phyloP scores from a whole-genome alignment of 1,140 invertebrate genomes.

The Eriocheir sinensis region DNA sequence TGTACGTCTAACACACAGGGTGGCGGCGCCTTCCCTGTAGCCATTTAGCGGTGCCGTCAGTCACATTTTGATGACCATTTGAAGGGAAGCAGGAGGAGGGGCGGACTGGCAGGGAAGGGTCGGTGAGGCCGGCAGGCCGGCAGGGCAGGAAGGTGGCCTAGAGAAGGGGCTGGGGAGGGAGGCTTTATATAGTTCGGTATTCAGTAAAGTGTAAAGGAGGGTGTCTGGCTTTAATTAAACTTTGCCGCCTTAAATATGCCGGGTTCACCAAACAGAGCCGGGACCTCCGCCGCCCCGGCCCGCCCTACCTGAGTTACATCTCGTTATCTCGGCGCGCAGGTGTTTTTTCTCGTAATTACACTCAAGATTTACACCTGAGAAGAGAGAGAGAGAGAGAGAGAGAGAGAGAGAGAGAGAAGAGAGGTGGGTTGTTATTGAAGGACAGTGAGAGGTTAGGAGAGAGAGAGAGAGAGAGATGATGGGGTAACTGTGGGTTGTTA shows the following conservation, averaged over 20 bases:
- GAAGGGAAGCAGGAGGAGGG: not conserved
- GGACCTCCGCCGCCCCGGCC: not conserved
- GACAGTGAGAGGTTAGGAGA: too few relatives aligned
- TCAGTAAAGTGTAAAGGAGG: not conserved
- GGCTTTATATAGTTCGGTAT: not conserved
- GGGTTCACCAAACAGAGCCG: not conserved
- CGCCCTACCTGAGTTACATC: not conserved
- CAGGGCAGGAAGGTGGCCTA: not conserved
- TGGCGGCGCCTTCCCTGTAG: too few relatives aligned
- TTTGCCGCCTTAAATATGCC: not conserved
- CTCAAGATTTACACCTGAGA: not conserved
- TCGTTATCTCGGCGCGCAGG: not conserved
- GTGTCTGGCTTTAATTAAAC: not conserved
- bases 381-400: conserved; percentile 4
- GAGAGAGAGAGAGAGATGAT: too few relatives aligned
- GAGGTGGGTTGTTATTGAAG: too few relatives aligned
- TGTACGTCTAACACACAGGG: too few relatives aligned
- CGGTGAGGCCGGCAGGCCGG: not conserved
- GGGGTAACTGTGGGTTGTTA: too few relatives aligned
- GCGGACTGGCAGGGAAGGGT: not conserved
- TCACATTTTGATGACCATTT: too few relatives aligned
- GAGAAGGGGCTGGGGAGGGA: not conserved
- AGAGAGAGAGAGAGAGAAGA: not conserved
- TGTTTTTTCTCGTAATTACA: not conserved
- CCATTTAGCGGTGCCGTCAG: too few relatives aligned